Evolutionary conservation across 1,140 invertebrate genomes (phyloP), one percentile per base, ranked within the genome.

Genomic region (Lutraria rhynchaena): DNA sequence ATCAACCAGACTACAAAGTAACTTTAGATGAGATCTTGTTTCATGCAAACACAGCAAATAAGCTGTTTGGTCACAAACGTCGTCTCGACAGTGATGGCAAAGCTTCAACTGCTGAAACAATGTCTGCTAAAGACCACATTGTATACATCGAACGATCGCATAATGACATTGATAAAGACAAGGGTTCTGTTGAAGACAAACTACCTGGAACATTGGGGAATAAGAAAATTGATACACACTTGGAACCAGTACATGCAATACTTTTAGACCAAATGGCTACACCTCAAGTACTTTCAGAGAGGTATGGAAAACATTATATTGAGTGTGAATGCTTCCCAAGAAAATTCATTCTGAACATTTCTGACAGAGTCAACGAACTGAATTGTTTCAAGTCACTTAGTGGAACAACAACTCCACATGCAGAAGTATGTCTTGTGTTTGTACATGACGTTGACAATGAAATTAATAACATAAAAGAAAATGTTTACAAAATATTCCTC

Each of bases 281-380:
- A 22, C 58, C 41, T 29, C 33, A 49, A 27, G 24, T 7, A 11
- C 22, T 81, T 44, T 1, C 15, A 9, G 17, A 65, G 37, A 63
- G 4, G 31, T 81, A 33, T 70, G 67, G 60, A n/a, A 55, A 65
- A 9, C 29, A 51, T 7, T 65, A 31, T 37, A 51, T 65, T 31
- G 58, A 73, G 27, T 60, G 57, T 37, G 69, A 65, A 33, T 81
- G 78, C 58, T 73, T 81, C 49, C 78, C 78, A 19, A 27, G 78
- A 71, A 81, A 81, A 63, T 81, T 81, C 33, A 33, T 81, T 9
- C 15, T 81, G 15, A 55, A 73, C 24, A 81, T 81, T 35, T 73
- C 78, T 1, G 44, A 73, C 11, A 15, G 49, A 44, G 46, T 74
- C 13, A 35, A 35, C 3, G 11, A 22, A 37, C 24, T 69, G 13